Base-by-base conservation (phyloP, 1,140 invertebrate species). In the Chrysomallon squamiferum region DNA sequence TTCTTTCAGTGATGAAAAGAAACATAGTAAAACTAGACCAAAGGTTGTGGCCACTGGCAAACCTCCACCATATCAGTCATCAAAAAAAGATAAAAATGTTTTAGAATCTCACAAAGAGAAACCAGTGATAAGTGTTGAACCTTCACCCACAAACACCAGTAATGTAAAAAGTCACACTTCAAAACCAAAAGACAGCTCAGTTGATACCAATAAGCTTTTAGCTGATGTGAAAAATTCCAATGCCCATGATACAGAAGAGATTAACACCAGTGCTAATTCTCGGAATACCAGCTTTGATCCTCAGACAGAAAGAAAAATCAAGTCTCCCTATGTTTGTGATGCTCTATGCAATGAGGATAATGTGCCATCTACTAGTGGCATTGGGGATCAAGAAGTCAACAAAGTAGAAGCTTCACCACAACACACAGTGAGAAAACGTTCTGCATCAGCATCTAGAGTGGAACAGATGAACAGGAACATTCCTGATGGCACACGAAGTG, bases 1-100 rank as follows among this genome's bases (percentile, higher is more conserved):
- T 47, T 73, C 67, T 67, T 65, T 70, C 49, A 65, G 65, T 30
- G 75, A 75, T 64, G 66, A 76, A 43, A 78, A 81, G 32, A 79
- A 76, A 66, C 64, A 73, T 33, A 62, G 65, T 43, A 69, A 67
- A 57, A 61, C 62, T 41, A 65, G 57, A 13, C 65, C 69, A 45
- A 74, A 73, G 50, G 63, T 70, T 29, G 66, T 72, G 13, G 73
- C 69, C 43, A 32, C 64, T 9, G 62, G 71, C 32, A 78, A 78
- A 58, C 76, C 76, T 29, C 74, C 73, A 22, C 52, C 73, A 13
- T 71, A 73, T 33, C 67, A 73, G 38, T 35, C 65, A 30, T 15
- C 29, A 18, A 73, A 75, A 58, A 72, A 62, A 61, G 73, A 75
- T 30, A 75, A 73, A 45, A 66, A 66, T 52, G 66, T 70, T 30